Conservation (phyloP, 2,113 vertebrate genomes). For the Ptyas mucosa region DNA sequence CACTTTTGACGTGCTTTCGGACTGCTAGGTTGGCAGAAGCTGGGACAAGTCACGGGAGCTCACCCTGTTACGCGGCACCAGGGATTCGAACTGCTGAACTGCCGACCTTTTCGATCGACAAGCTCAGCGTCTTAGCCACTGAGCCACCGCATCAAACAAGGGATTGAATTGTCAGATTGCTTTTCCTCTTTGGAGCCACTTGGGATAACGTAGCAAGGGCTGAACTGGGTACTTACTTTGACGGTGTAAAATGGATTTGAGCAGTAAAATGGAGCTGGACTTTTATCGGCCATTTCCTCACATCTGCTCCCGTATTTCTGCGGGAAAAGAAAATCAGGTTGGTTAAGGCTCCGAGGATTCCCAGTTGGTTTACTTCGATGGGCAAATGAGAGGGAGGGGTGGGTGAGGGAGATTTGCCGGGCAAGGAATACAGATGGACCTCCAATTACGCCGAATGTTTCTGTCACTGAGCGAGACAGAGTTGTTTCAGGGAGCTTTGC, state of each 20-base stretch:
- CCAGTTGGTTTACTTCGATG: neutral
- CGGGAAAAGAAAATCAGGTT: neutral
- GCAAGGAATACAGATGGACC: no score
- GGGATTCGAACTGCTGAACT: no score
- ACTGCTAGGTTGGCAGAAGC: no score
- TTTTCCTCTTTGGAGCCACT: neutral
- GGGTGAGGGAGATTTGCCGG: neutral
- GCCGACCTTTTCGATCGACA: no score
- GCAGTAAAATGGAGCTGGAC: accelerated
- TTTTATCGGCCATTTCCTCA: slow-evolving; percentile 19
- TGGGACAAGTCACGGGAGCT: no score
- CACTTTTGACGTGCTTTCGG: no score
- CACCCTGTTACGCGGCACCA: no score
- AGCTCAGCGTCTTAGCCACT: no score
- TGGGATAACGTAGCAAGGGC: accelerated
- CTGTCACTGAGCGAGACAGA: no score
- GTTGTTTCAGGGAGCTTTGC: no score
- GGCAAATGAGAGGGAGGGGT: neutral
- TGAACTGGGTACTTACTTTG: slow-evolving; percentile 42
- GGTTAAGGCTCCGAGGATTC: accelerated
- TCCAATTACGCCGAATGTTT: no score
- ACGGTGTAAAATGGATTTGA: slow-evolving; percentile 47
- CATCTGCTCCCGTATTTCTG: slow-evolving; percentile 17
- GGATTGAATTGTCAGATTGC: neutral
- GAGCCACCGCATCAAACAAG: neutral